Conservation (phyloP, 2,113 vertebrate species). For the Nothobranchius kuhntae region DNA sequence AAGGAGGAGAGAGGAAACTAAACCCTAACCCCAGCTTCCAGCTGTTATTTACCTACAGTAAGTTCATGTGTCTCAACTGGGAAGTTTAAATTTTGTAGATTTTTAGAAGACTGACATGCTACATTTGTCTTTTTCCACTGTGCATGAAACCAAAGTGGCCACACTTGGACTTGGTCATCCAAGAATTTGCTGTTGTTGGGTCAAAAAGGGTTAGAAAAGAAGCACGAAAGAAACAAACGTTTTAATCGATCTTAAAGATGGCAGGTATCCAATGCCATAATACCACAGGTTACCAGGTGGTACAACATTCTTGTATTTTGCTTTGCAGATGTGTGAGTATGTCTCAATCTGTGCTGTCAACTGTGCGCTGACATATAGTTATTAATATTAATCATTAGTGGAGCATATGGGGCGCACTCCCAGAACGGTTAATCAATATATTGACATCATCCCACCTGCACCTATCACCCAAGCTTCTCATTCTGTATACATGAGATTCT, state of each 20-base stretch:
- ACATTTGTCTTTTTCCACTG: constrained; percentile 12
- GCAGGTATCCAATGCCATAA: constrained; percentile 30
- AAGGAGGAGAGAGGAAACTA: too few species aligned
- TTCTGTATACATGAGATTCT: constrained; percentile 66
- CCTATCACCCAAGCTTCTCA: constrained; percentile 64
- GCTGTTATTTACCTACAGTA: too few species aligned
- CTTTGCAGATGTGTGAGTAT: constrained; percentile 13
- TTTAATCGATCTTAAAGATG: neutral
- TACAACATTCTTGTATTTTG: constrained; percentile 44
- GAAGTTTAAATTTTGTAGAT: constrained; percentile 17
- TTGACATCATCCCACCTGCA: constrained; percentile 67
- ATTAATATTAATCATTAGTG: constrained; percentile 70
- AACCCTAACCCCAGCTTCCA: too few species aligned
- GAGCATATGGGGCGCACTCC: constrained; percentile 61
- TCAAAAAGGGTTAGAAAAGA: constrained; percentile 34
- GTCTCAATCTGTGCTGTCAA: constrained; percentile 46
- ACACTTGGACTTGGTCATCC: constrained; percentile 16
- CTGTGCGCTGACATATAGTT: constrained; percentile 23
- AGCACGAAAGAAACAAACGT: constrained; percentile 60
- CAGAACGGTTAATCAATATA: constrained; percentile 67
- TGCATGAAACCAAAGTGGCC: constrained; percentile 72
- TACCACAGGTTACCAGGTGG: constrained; percentile 22
- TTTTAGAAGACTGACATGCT: constrained; percentile 12
- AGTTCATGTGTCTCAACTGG: too few species aligned
- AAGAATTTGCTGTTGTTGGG: constrained; percentile 58